phyloP scores from a whole-genome alignment of 2,797 vertebrate genomes.

The Australoheros facetus region DNA sequence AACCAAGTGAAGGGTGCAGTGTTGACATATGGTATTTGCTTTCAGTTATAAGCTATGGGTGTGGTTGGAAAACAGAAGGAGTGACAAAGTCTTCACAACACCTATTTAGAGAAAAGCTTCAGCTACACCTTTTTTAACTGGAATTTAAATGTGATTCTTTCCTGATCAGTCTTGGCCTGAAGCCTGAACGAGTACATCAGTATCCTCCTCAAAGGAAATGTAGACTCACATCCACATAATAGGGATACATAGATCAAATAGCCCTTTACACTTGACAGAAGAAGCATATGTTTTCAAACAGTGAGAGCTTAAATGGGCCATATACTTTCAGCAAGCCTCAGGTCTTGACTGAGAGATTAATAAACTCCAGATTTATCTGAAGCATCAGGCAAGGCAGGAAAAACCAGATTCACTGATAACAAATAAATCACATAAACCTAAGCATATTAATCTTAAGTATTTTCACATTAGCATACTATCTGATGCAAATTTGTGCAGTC shows the following conservation, averaged over 20 bases:
- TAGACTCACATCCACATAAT: not conserved
- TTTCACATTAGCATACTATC: constrained; percentile 28
- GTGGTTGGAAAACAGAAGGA: constrained; percentile 52
- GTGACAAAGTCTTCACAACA: constrained; percentile 35
- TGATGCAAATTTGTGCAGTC: constrained; percentile 16
- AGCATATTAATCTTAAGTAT: constrained; percentile 26
- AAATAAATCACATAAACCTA: constrained; percentile 28
- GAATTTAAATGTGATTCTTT: constrained; percentile 2
- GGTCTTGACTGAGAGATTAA: constrained; percentile 35
- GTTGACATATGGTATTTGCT: constrained; percentile 51
- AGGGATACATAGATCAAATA: constrained; percentile 2
- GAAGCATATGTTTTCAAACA: constrained; percentile 11
- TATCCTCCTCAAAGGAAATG: constrained; percentile 9
- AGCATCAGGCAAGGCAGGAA: constrained; percentile 9
- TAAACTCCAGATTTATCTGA: constrained; percentile 31
- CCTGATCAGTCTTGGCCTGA: not conserved
- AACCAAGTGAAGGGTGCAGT: constrained; percentile 40
- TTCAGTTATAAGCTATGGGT: constrained; percentile 45
- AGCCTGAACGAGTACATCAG: not conserved
- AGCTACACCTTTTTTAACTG: constrained; percentile 16
- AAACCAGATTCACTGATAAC: constrained; percentile 20
- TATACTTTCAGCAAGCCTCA: not conserved
- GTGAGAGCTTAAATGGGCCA: constrained; percentile 25
- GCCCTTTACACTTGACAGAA: constrained; percentile 7
- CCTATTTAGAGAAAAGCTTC: constrained; percentile 11